Base-by-base conservation (phyloP, 2,113 vertebrate species). In the Lycocorax pyrrhopterus region DNA sequence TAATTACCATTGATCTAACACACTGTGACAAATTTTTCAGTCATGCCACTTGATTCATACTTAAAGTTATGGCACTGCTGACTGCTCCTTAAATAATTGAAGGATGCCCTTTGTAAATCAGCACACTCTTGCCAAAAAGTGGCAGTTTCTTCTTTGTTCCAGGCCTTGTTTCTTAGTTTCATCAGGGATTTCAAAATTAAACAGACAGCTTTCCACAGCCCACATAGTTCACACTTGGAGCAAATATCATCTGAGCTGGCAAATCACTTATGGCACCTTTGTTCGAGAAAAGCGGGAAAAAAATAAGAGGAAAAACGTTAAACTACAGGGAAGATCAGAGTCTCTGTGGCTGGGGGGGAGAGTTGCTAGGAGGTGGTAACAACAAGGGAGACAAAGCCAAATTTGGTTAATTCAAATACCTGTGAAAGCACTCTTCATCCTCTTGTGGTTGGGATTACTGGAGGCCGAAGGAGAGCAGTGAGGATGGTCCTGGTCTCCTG, bases 1-100 rank as follows among this genome's bases (percentile, higher is more conserved):
- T 99, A 99, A 99, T 99, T 99, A 99, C 98, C 99, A 99, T 99
- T 99, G 99, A 99, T 99, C 99, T 98, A 98, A 97, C 98, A 98
- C 98, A 96, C 97, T 96, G 98, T 99, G 98, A 99, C 99, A 99
- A 98, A 98, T 98, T 98, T 98, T 97, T 98, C 97, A 97, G 98
- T 98, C 98, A 98, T 97, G 96, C 96, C 96, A 95, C 96, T 96
- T 99, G 98, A 99, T 99, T 99, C 98, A 99, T 99, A 97, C 98
- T 97, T 96, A 97, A 97, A 97, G 92, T 98, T 98, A 97, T 97
- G 96, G 97, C 96, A 93, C 91, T 96, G 84, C 95, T 96, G 97
- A 98, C 96, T 96, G 95, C 96, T 96, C 95, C 97, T 97, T 97
- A 97, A 98, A 97, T 97, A 97, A 97, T 97, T 97, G 97, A 97